A percentile compares a stretch with the other conserved stretches of the same genome.
Evolutionary conservation across 2,797 vertebrate genomes (phyloP).

Genomic region (Cirrhinus molitorella): DNA sequence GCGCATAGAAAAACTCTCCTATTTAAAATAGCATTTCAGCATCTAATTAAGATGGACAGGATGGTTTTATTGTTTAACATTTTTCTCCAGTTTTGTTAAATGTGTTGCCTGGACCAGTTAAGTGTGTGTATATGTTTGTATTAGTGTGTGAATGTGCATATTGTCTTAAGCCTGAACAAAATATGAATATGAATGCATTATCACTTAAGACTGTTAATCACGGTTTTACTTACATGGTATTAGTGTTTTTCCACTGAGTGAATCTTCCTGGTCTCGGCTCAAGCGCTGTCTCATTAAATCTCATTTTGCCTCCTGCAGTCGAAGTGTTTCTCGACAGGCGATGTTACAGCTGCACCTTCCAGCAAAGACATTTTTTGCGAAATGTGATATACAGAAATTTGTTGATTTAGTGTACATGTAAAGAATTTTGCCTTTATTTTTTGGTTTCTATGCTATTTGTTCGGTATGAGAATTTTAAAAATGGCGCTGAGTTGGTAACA

Average conservation of each 20-base stretch:
- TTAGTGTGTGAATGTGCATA: slow-evolving; percentile 3
- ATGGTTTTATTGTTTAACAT: not conserved
- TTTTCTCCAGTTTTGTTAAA: slow-evolving; percentile 38
- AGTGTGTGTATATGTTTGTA: not conserved
- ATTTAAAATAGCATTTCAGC: slow-evolving; percentile 62
- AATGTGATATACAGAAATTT: not conserved
- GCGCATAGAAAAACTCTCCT: slow-evolving; percentile 53
- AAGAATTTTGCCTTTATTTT: not conserved
- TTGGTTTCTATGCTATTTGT: not conserved
- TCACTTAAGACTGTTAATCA: slow-evolving; percentile 35
- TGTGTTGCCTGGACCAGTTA: slow-evolving; percentile 5
- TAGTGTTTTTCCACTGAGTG: slow-evolving; percentile 9
- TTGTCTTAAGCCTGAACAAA: slow-evolving; percentile 25
- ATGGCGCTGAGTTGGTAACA: not conserved
- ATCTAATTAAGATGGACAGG: slow-evolving; percentile 11
- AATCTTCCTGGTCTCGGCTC: slow-evolving; percentile 77
- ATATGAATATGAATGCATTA: slow-evolving; percentile 37
- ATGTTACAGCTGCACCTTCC: slow-evolving; percentile 60
- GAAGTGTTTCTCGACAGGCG: slow-evolving; percentile 65
- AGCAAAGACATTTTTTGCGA: slow-evolving; percentile 29
- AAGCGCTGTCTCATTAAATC: slow-evolving; percentile 68
- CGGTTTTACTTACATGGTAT: slow-evolving; percentile 16
- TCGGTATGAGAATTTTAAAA: not conserved
- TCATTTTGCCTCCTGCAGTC: slow-evolving; percentile 64
- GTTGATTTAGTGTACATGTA: not conserved